Percentiles rank a stretch among this genome's conserved stretches.
phyloP scores from a whole-genome alignment of 2,113 vertebrate genomes.

The Lasiurus cinereus region DNA sequence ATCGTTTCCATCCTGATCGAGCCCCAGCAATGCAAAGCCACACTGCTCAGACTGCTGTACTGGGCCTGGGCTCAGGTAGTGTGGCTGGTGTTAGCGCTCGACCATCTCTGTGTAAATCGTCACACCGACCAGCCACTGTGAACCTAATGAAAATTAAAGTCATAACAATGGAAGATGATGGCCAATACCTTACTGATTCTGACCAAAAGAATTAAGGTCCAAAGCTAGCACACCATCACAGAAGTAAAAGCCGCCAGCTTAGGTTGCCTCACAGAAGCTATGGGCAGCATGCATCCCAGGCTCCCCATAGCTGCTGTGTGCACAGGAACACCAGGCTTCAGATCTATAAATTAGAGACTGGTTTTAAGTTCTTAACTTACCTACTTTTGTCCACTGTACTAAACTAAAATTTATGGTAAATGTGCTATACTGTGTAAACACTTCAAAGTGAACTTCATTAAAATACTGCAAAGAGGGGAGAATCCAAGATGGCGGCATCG shows the following conservation, averaged over 20 bases:
- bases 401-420: slow-evolving; percentile 82
- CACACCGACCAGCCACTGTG: slow-evolving; percentile 87
- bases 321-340: slow-evolving; percentile 80
- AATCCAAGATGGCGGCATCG: too few relatives aligned
- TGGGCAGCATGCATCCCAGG: too few relatives aligned
- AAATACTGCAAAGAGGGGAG: slow-evolving; percentile 82
- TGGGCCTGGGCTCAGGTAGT: slow-evolving; percentile 85
- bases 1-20: slow-evolving; percentile 88
- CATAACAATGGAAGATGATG: slow-evolving; percentile 82
- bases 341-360: slow-evolving; percentile 80
- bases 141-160: slow-evolving; percentile 85
- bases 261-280: too few relatives aligned
- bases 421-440: slow-evolving; percentile 86
- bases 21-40: slow-evolving; percentile 96
- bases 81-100: too few relatives aligned
- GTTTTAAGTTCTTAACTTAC: slow-evolving; percentile 78
- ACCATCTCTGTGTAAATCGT: slow-evolving; percentile 68
- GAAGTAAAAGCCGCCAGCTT: slow-evolving; percentile 87
- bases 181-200: slow-evolving; percentile 86
- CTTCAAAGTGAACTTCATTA: slow-evolving; percentile 86
- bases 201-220: slow-evolving; percentile 83
- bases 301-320: slow-evolving; percentile 78
- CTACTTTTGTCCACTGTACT: slow-evolving; percentile 85
- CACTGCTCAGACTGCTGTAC: slow-evolving; percentile 94
- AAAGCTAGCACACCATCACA: slow-evolving; percentile 88